Conservation (phyloP, 2,113 vertebrate species). For the Serilophus lunatus region DNA sequence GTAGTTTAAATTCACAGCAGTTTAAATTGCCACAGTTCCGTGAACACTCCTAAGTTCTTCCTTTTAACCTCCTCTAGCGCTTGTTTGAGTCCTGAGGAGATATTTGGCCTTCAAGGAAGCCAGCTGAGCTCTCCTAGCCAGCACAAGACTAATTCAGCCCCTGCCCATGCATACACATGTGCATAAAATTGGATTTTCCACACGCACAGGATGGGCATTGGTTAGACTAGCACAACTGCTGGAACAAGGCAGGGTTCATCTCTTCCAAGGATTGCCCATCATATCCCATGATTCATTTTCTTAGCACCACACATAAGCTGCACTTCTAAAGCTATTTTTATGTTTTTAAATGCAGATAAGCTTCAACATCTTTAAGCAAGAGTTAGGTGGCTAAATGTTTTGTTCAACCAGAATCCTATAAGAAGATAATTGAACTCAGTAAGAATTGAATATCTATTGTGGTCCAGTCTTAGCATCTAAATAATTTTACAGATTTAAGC, state of each 20-base stretch:
- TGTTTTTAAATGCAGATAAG: background rate
- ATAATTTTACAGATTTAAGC: background rate
- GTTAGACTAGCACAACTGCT: background rate
- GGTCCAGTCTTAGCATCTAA: background rate
- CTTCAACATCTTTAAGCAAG: background rate
- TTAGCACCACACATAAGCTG: background rate
- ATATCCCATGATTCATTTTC: background rate
- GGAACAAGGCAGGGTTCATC: background rate
- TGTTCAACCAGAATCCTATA: background rate
- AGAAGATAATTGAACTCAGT: background rate
- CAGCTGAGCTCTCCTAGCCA: background rate
- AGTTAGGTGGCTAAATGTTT: background rate
- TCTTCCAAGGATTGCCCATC: background rate
- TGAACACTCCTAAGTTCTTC: background rate
- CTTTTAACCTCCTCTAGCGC: background rate
- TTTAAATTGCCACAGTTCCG: background rate
- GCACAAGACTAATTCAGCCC: background rate
- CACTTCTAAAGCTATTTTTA: background rate
- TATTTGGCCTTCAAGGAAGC: background rate
- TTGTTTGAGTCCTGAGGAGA: background rate
- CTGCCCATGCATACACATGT: background rate
- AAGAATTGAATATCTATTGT: background rate
- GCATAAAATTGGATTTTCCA: background rate
- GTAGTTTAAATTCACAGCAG: background rate
- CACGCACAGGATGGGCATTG: fast-evolving